Evolutionary conservation across 37 sponge, comb jelly and placozoan species (phyloP).

Genomic region (Tethya wilhelma): DNA sequence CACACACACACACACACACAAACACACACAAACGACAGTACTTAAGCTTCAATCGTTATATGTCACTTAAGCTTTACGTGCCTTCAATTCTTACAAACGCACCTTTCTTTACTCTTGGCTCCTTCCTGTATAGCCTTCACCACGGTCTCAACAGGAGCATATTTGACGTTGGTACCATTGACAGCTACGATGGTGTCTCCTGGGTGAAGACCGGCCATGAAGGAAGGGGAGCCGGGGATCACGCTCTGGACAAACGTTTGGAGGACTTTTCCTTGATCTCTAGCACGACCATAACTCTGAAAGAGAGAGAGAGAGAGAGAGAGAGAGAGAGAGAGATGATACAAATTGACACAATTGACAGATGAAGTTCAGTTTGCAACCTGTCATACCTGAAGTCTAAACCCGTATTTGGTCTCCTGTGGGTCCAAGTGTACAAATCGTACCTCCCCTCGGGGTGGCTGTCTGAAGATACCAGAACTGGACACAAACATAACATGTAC

Average conservation of each 20-base stretch:
- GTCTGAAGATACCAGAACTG: slow-evolving; percentile 42
- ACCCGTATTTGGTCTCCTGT: slow-evolving; percentile 38
- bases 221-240: slow-evolving; percentile 50
- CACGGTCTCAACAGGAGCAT: slow-evolving; percentile 42
- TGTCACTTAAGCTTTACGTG: too few relatives aligned
- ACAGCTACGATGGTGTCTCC: slow-evolving; percentile 70
- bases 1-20: background rate
- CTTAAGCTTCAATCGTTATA: background rate
- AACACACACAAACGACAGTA: slow-evolving; percentile 1
- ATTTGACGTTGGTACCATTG: slow-evolving; percentile 37
- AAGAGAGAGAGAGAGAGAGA: background rate
- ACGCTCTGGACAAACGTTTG: slow-evolving; percentile 71
- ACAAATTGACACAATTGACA: background rate
- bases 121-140: slow-evolving; percentile 30
- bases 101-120: slow-evolving; percentile 20
- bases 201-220: slow-evolving; percentile 66
- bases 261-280: slow-evolving; percentile 23
- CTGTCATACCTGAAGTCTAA: slow-evolving; percentile 51
- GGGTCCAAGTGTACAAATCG: slow-evolving; percentile 52
- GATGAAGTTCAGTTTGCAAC: background rate
- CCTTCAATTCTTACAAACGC: background rate
- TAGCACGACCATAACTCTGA: slow-evolving; percentile 54
- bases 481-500: too few relatives aligned
- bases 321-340: background rate
- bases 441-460: slow-evolving; percentile 48